Base-by-base conservation (phyloP, 2,113 vertebrate genomes). In the Casuarius casuarius region DNA sequence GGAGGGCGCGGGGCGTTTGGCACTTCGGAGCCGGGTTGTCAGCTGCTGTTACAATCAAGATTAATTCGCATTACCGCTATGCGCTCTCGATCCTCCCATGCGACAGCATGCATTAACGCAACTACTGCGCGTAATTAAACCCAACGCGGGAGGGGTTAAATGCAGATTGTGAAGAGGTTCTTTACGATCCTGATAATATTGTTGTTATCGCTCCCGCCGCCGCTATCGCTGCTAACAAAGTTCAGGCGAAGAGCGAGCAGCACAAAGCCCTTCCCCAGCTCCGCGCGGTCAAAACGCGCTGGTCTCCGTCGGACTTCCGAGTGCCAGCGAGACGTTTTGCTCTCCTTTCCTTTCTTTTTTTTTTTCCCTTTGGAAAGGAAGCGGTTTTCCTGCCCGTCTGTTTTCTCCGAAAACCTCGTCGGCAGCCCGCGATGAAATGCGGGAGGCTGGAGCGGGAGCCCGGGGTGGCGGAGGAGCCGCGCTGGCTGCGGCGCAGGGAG, bases 61-160 rank as follows among this genome's bases (percentile, higher is more conserved):
- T 98, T 98, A 98, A 98, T 98, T 98, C 97, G 91, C 95, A 98
- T 98, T 98, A 98, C 98, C 98, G 95, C 98, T 97, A 98, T 98
- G 98, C 98, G 94, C 98, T 95, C 97, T 97, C 98, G 97, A 75
- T 95, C 95, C 97, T 98, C 98, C 97, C 97, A 96, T 97, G 97
- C 97, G 98, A 97, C 97, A 97, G 97, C 97, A 98, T 97, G 97
- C 97, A 98, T 98, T 98, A 98, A 97, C 96, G 97, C 97, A 97
- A 97, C 97, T 96, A 98, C 91, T 97, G 97, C 98, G 96, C 97
- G 97, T 98, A 98, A 98, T 98, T 98, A 98, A 98, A 95, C 97
- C 97, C 97, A 92, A 82, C 88, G 88, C 95, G 97, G 90, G 96
- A 91, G 96, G 98, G 97, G 96, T 96, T 94, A 96, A 87, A 95